Evolutionary conservation across 2,888 invertebrate species (phyloP).

Genomic region (Phymatocera aterrima): DNA sequence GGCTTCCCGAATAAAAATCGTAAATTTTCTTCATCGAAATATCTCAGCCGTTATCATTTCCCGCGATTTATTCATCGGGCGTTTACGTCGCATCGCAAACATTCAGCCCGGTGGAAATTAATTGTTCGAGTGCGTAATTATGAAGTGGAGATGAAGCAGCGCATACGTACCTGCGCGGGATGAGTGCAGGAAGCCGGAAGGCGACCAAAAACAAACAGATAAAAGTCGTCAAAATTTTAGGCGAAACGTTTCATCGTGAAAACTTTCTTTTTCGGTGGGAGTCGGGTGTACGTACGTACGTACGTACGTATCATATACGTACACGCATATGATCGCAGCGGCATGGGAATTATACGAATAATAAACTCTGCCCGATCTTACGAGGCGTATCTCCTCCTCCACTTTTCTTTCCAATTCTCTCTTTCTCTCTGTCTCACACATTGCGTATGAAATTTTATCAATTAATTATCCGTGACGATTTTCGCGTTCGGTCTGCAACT

Average conservation of each 20-base stretch:
- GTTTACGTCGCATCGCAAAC: no score
- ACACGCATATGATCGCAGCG: no score
- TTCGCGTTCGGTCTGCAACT: no score
- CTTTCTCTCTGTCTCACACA: background rate
- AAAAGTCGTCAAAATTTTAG: slow-evolving; percentile 5
- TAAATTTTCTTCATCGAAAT: background rate
- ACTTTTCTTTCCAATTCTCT: background rate
- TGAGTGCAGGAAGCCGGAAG: background rate
- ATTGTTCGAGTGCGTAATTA: no score
- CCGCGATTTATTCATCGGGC: no score
- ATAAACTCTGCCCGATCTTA: slow-evolving; percentile 22
- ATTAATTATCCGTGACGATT: slow-evolving; percentile 35
- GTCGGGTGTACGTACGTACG: no score
- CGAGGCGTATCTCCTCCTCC: background rate
- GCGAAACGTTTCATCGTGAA: slow-evolving; percentile 24
- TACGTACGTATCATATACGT: no score
- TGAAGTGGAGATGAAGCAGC: no score
- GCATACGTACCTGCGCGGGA: no score
- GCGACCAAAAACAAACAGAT: background rate
- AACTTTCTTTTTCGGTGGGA: slow-evolving; percentile 17
- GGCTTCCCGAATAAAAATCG: background rate
- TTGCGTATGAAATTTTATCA: background rate
- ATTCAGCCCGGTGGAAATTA: no score
- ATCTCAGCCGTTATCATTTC: background rate
- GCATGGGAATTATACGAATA: slow-evolving; percentile 39